Base-by-base conservation (phyloP, 1,140 invertebrate genomes). In the Euura lappo region DNA sequence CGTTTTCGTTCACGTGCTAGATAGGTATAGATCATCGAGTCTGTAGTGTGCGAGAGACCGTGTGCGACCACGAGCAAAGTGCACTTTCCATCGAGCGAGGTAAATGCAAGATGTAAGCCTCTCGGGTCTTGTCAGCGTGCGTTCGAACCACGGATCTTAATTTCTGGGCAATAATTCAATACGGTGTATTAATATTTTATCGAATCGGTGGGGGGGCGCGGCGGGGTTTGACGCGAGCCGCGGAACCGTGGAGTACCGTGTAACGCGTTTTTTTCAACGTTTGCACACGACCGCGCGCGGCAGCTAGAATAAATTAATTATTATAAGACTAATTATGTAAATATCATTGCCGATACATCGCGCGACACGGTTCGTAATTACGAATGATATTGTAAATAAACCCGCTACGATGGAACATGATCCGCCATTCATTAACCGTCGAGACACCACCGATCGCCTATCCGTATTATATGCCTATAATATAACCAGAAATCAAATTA, bases 251-350 rank as follows among this genome's bases (percentile, higher is more conserved):
- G 8, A n/a, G 51, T 60, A 8, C 13, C 13, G 51, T 60, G 13
- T 28, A 28, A 11, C 13, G 8, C 51, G 51, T 60, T 60, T 60
- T 60, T 60, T 60, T n/a, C 51, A n/a, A 11, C 6, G 51, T 3
- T 8, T 3, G 51, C 51, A 60, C 28, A 28, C 28, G 28, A 28
- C 28, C 28, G 28, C 28, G 28, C 51, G 51, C 51, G 51, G 51
- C 51, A 60, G 51, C 51, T 60, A 60, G 51, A 60, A 60, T 60
- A 60, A 60, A 60, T 60, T 60, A 60, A 60, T 60, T 60, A 60
- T 60, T 60, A 60, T 6, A 60, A 60, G 51, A 5, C 51, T 60
- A 60, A 60, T 60, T 60, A 60, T 60, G 51, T 60, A 60, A 60
- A 60, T 60, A 60, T 60, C 8, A 60, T 60, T 60, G 51, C 8